A percentile compares a stretch with the other conserved stretches of the same genome.
These are phyloP conservation scores for Lamprotornis superbus DNA, from an alignment of 2,113 vertebrate genomes.

Conservation along the genomic window DNA sequence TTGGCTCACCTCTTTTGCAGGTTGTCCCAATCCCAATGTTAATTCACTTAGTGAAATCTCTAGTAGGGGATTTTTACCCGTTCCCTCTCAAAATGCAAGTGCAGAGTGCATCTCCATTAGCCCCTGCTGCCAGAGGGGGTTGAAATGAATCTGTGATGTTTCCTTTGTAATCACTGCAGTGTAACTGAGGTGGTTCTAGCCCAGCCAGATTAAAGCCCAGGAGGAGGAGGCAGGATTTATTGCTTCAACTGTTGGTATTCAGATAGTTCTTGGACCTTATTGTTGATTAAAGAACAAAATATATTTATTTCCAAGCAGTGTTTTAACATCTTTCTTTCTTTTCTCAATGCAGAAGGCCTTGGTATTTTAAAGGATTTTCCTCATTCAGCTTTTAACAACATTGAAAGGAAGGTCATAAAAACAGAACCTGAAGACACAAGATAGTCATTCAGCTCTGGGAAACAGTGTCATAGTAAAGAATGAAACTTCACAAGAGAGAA, in stretches of 20 bases:
- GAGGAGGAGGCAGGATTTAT: background rate
- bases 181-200: background rate
- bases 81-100: background rate
- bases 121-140: background rate
- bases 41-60: background rate
- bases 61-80: background rate
- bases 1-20: background rate
- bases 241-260: background rate
- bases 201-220: background rate
- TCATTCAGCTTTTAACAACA: conserved; percentile 81
- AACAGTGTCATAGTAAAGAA: conserved; percentile 75
- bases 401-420: conserved; percentile 92
- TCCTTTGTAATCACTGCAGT: background rate
- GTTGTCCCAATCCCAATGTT: background rate
- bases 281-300: background rate
- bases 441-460: conserved; percentile 84
- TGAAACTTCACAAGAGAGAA: conserved; percentile 83
- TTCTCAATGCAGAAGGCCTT: conserved; percentile 79
- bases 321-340: background rate
- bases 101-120: background rate
- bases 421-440: conserved; percentile 95
- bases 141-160: background rate
- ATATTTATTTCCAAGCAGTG: background rate
- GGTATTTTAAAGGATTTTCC: conserved; percentile 86
- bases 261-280: background rate